phyloP scores from a whole-genome alignment of 2,113 vertebrate genomes.

The Varanus salvator region DNA sequence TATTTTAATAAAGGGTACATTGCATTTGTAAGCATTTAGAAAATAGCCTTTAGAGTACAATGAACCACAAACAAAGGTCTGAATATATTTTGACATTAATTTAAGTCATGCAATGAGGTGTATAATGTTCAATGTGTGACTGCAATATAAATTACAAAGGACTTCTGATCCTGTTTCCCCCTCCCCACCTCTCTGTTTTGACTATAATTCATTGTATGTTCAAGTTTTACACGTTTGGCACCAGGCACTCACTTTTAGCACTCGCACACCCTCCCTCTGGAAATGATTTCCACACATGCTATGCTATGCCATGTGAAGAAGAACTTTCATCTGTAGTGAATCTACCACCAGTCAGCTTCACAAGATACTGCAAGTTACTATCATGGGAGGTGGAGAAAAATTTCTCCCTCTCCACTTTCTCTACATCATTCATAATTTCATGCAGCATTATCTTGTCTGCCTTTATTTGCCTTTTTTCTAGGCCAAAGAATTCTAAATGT shows the following conservation, averaged over 20 bases:
- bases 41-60: neutral
- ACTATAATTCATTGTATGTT: constrained; percentile 2
- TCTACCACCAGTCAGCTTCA: no score
- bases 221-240: neutral
- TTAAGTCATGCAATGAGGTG: constrained; percentile 24
- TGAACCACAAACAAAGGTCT: constrained; percentile 25
- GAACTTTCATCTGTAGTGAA: no score
- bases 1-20: constrained; percentile 3
- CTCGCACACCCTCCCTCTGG: neutral
- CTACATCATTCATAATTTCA: no score
- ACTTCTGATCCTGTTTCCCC: neutral
- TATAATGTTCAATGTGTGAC: constrained; percentile 7
- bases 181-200: neutral
- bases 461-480: no score
- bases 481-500: no score
- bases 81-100: constrained; percentile 26
- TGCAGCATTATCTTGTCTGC: no score
- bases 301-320: no score
- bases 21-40: neutral
- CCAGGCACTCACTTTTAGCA: neutral
- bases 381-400: no score
- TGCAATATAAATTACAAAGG: neutral
- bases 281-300: neutral
- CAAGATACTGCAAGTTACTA: no score
- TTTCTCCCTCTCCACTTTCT: no score